A percentile compares a stretch with the other conserved stretches of the same genome.
Conservation (phyloP, 2,888 invertebrate genomes). For the Aradus depressus region DNA sequence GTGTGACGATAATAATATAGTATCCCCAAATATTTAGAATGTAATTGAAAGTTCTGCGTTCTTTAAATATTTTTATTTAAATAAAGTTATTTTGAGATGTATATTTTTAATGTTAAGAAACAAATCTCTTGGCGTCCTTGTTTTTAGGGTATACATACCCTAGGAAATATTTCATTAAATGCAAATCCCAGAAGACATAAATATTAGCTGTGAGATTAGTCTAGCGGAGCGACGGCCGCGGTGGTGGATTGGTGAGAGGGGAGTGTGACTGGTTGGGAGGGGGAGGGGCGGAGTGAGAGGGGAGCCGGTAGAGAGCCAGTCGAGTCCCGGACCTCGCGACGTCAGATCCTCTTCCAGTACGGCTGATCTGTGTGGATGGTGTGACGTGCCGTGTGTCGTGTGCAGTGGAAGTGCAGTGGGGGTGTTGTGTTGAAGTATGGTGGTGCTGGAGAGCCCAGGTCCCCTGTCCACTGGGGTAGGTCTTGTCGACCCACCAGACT, state of each 20-base stretch:
- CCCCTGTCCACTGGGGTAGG: slow-evolving; percentile 45
- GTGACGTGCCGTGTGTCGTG: slow-evolving; percentile 8
- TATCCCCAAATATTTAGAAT: too few species aligned
- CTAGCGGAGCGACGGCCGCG: neutral
- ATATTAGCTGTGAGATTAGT: too few species aligned
- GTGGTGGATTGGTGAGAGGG: neutral
- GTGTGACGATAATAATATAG: too few species aligned
- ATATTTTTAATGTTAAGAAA: too few species aligned
- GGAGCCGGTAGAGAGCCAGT: slow-evolving; percentile 7
- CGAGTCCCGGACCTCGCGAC: slow-evolving; percentile 2
- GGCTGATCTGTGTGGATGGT: too few species aligned
- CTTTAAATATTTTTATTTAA: too few species aligned
- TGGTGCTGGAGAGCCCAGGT: slow-evolving; percentile 50
- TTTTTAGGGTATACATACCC: too few species aligned
- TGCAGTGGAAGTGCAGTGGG: slow-evolving; percentile 2
- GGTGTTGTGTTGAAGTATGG: slow-evolving; percentile 39
- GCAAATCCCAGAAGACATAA: too few species aligned
- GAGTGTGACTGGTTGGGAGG: slow-evolving; percentile 1
- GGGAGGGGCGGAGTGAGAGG: neutral
- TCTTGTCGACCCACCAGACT: slow-evolving; percentile 49
- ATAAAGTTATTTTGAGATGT: too few species aligned
- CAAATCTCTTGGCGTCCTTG: too few species aligned
- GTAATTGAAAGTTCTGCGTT: too few species aligned
- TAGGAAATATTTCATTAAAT: too few species aligned
- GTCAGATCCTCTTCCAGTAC: neutral